Evolutionary conservation across 2,797 vertebrate species (phyloP), one percentile per base, ranked within the genome.

Genomic region (Tangara arthus): DNA sequence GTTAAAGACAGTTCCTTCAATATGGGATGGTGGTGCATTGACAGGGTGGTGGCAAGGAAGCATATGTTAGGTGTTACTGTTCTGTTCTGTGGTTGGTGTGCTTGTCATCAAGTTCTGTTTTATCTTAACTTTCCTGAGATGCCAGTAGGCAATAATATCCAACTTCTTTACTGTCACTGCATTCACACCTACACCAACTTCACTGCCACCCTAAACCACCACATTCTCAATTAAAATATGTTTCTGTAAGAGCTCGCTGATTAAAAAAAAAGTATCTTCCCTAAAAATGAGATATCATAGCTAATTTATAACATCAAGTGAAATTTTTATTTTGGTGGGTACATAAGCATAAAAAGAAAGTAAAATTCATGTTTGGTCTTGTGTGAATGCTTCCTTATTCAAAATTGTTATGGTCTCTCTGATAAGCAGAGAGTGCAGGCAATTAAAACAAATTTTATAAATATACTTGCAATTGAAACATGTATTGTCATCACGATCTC

Each of bases 41-140:
- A 87, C 64, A 60, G 73, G 24, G 44, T 88, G 82, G 50, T 85
- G 61, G 79, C 83, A 56, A 68, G 61, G 71, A 95, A 91, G 21
- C 93, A 85, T 82, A 95, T 92, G 82, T 80, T 91, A 80, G 89
- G 78, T 80, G 87, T 87, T 94, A 55, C 61, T 76, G 63, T 80
- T 95, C 76, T 96, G 47, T 76, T 91, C 69, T 90, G 47, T 77
- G 69, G 30, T 92, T 91, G 70, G 69, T 46, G 79, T 72, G 56
- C 52, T 80, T 80, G 80, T 91, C 68, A 92, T 57, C 89, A 34
- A 59, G 85, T 83, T 94, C 73, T 90, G 83, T 59, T 94, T 89
- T 75, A 82, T 86, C 77, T 81, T 82, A 49, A 78, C 30, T 93
- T 91, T 64, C 71, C 64, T 82, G 64, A 92, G 69, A 70, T 95